Evolutionary conservation across 2,113 vertebrate genomes (phyloP), one percentile per base, ranked within the genome.

Genomic region (Tachysurus fulvidraco): DNA sequence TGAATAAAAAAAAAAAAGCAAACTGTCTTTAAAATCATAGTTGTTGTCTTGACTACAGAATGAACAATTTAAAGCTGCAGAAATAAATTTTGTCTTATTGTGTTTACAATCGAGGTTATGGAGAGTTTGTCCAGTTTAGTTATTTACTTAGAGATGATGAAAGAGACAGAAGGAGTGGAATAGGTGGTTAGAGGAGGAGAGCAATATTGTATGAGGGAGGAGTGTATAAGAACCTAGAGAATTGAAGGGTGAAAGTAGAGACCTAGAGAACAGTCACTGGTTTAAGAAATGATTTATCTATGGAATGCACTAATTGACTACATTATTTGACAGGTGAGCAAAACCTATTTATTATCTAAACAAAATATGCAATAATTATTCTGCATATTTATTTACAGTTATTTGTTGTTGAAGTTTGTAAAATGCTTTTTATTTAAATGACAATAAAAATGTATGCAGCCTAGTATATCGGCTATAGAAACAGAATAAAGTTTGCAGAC

Each of bases 151-250:
- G 57, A 83, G 36, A 50, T n/a, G 16, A 30, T 44, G 59, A 65
- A 41, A 50, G 25, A 69, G 41, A 55, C 67, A 81, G 57, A 60
- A 55, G 65, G 77, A 73, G 80, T 77, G 73, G 46, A 46, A 79
- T 55, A 50, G 36, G 76, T 73, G 21, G 16, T 64, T 64, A 78
- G 80, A 87, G 88, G 89, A 83, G 89, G 86, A 85, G 89, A 83
- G 59, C 74, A 73, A 44, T 41, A 17, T 11, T 41, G 28, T 83
- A 79, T 62, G 83, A 74, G 74, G 54, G 79, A 46, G 65, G 57
- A 59, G 78, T 64, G 62, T 30, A 74, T 25, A 64, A 89, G 52
- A 71, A 50, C 11, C 76, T 54, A 83, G 21, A 57, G 59, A 76
- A 73, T 25, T 50, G 36, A 54, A 44, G 50, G 28, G 21, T 25